Evolutionary conservation across 2,113 vertebrate genomes (phyloP), one percentile per base, ranked within the genome.

Genomic region (Trematomus loennbergii): DNA sequence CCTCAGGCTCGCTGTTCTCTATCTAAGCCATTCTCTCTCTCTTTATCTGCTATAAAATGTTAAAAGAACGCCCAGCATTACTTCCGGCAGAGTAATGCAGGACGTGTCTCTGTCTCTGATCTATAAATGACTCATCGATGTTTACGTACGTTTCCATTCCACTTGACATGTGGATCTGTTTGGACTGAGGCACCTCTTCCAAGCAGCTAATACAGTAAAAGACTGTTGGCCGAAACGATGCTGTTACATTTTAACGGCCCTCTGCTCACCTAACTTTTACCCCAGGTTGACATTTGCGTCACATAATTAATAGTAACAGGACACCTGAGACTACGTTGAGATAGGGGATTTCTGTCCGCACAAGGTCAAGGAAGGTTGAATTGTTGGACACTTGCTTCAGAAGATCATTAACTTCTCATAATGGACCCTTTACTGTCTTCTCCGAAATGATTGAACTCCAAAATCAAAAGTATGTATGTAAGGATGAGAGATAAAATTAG

Each of bases 61-160:
- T 80, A 89, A 86, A 77, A 75, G 78, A 86, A 17, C 4, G 13
- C 63, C 82, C 62, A 63, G 43, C 69, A 70, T 85, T 68, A 64
- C 72, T 79, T 89, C 77, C 53, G 55, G 48, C 75, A 78, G 60
- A 40, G 63, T 53, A 59, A 73, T 75, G 71, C 66, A 79, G 80
- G 78, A 72, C 18, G 16, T 57, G 62, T 40, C 36, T 48, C 46
- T 59, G 22, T 67, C 58, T 79, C 65, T 87, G 81, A 87, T 87
- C 83, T 88, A 69, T 75, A 72, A 73, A 49, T 59, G 68, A 60
- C 61, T 70, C 72, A 25, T 81, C 55, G 61, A 5, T 68, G 65
- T 87, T 88, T 72, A 74, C 22, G 13, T 48, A 57, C 1, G 1
- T 79, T 45, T 83, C 18, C 33, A 40, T 76, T 74, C 36, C 22